Conservation (phyloP, 2,797 vertebrate species). For the Octomys mimax region DNA sequence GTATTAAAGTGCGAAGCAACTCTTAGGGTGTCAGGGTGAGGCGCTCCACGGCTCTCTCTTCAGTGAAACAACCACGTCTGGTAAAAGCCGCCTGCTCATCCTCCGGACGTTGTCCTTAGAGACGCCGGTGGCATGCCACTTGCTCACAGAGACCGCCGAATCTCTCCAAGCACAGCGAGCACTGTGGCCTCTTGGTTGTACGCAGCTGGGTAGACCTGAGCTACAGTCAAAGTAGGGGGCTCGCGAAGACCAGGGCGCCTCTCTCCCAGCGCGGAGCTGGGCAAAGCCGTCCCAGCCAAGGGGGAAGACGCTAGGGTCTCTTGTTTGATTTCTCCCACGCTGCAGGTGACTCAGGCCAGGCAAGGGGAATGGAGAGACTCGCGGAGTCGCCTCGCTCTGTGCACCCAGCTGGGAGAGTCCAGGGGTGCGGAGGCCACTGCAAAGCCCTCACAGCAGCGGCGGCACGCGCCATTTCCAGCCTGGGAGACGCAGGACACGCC, state of each 20-base stretch:
- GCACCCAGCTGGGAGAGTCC: neutral
- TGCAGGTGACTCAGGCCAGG: neutral
- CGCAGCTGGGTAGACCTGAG: neutral
- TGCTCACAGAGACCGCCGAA: neutral
- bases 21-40: neutral
- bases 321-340: neutral
- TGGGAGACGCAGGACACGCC: neutral
- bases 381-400: neutral
- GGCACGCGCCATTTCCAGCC: neutral
- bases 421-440: neutral
- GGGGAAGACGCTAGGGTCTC: no score
- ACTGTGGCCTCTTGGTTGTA: neutral
- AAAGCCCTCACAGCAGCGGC: neutral
- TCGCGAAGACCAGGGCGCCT: neutral
- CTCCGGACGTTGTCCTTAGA: neutral
- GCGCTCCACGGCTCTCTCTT: neutral
- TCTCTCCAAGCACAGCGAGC: neutral
- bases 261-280: neutral
- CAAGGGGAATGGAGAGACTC: neutral
- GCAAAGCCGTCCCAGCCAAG: no score
- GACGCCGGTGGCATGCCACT: neutral
- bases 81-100: neutral
- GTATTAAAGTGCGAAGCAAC: neutral
- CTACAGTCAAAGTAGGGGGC: neutral
- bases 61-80: neutral